A percentile compares a stretch with the other conserved stretches of the same genome.
These are phyloP conservation scores for Tychaedon coryphoeus DNA, from an alignment of 2,113 vertebrate species.

Conservation along the genomic window DNA sequence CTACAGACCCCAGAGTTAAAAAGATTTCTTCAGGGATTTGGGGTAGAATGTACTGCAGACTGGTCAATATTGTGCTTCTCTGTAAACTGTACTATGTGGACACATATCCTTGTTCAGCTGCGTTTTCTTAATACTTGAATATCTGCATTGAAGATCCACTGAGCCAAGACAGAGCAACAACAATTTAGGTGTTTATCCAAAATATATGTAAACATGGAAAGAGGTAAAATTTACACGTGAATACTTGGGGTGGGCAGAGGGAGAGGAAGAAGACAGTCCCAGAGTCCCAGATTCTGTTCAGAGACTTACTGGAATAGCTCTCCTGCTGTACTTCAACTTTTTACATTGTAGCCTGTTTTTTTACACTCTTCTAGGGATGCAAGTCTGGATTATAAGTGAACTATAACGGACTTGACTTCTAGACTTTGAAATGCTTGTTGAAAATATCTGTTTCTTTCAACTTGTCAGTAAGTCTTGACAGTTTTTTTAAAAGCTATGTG, in stretches of 20 bases:
- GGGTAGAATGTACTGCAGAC: conserved; percentile 81
- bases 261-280: neutral
- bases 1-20: conserved; percentile 75
- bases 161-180: conserved; percentile 67
- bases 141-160: conserved; percentile 55
- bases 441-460: neutral
- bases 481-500: neutral
- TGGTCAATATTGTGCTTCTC: conserved; percentile 83
- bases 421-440: neutral
- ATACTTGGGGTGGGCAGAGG: neutral
- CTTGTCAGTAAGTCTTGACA: neutral
- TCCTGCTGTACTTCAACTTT: neutral
- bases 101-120: conserved; percentile 86
- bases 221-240: conserved; percentile 33
- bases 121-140: conserved; percentile 81
- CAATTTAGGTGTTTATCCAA: conserved; percentile 24
- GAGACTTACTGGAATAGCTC: neutral
- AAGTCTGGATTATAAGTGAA: conserved; percentile 19
- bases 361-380: neutral
- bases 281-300: neutral
- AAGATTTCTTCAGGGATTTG: conserved; percentile 71
- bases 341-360: conserved; percentile 1
- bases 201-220: conserved; percentile 8
- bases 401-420: conserved; percentile 11
- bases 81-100: conserved; percentile 76